These are phyloP conservation scores for Microcebus jonahi DNA, from an alignment of 2,113 vertebrate genomes.

Conservation along the genomic window DNA sequence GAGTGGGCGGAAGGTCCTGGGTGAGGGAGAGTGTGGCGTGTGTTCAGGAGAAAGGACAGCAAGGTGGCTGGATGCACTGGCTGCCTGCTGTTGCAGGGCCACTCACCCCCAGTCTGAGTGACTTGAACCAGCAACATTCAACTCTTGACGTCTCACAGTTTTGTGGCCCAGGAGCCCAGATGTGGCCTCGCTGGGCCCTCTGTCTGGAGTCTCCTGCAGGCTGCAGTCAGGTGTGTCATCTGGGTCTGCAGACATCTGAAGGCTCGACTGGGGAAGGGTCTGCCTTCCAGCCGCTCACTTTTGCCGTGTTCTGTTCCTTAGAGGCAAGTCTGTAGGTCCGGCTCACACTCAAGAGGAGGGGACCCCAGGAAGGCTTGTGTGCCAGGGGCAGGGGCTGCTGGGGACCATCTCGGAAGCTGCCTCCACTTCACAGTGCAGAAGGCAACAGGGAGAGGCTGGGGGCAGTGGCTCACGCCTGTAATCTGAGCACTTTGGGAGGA, in stretches of 20 bases:
- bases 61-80: not conserved
- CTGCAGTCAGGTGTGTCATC: too few species aligned
- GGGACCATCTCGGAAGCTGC: not conserved
- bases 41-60: not conserved
- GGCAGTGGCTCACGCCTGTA: too few species aligned
- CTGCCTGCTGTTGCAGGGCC: too few species aligned
- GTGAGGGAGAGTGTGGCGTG: too few species aligned
- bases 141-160: not conserved
- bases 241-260: not conserved
- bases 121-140: not conserved
- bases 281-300: not conserved
- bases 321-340: not conserved
- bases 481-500: too few species aligned
- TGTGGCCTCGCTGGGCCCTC: not conserved
- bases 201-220: not conserved
- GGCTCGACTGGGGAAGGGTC: not conserved
- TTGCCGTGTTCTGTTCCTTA: not conserved
- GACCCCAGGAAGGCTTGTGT: not conserved
- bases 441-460: not conserved
- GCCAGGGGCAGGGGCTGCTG: not conserved
- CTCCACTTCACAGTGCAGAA: fast-evolving
- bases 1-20: too few species aligned
- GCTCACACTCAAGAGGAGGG: not conserved
- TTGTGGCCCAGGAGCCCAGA: not conserved
- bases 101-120: not conserved